Base-by-base conservation (phyloP, 2,797 vertebrate species). In the Poecilia wingei region DNA sequence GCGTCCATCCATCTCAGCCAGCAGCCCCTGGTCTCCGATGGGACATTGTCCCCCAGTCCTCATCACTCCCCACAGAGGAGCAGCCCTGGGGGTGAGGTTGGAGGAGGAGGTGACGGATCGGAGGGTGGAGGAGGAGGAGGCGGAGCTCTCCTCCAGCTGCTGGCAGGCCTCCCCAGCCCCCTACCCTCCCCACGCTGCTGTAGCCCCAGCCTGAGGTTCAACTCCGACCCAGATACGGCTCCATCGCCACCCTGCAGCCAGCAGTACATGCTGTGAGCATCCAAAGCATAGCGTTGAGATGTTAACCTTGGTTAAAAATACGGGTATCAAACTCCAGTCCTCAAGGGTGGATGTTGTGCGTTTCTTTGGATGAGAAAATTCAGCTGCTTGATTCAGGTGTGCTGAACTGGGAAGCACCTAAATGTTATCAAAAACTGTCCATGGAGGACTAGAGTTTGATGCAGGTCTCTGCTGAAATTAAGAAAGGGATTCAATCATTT, bases 231-330 rank as follows among this genome's bases (percentile, higher is more conserved):
- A 0, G 98, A 99, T 83, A 95, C 94, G 0, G 97, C 98, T 0
- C 98, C 98, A 0, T 99, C 98, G 18, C 98, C 98, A 0, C 98
- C 98, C 86, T 98, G 97, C 88, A 91, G 96, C 91, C 98, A 99
- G 77, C 96, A 96, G 79, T 93, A 88, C 86, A 90, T 92, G 0
- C 84, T 82, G 92, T 94, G 51, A 88, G 92, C 86, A 43, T 47
- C 73, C 10, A n/a, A 43, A 51, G 14, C 14, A 53, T 72, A 49
- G 2, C 33, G 28, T 46, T 16, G 25, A 71, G 41, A 25, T 25
- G 20, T 14, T 70, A 53, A 16, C 68, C 12, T 28, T 71, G 43
- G 43, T 46, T 18, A 46, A 28, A 71, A n/a, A 16, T 13, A 7
- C 1, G 6, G n/a, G 25, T 45, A 28, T 18, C 68, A 28, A 45